phyloP scores from a whole-genome alignment of 2,797 vertebrate genomes.

The Gadopsis marmoratus region DNA sequence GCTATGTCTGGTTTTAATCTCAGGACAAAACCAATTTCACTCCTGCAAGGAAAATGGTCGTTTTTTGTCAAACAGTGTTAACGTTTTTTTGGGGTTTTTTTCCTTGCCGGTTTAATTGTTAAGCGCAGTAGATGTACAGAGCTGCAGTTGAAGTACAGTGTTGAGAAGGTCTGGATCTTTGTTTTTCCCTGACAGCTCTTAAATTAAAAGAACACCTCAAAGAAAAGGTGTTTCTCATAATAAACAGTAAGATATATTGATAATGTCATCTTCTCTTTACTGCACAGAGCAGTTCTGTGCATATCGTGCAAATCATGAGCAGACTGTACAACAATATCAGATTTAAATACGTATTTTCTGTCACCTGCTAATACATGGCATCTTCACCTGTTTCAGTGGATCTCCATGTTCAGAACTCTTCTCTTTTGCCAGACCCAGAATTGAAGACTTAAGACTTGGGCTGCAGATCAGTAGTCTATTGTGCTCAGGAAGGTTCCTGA shows the following conservation, averaged over 20 bases:
- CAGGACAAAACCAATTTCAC: constrained; percentile 18
- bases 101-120: constrained; percentile 28
- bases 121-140: constrained; percentile 7
- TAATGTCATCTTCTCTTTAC: neutral
- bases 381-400: neutral
- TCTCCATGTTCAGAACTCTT: neutral
- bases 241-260: neutral
- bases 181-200: neutral
- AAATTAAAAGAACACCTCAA: neutral
- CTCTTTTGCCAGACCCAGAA: too few species aligned
- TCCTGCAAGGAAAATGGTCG: constrained; percentile 5
- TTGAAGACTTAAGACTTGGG: too few species aligned
- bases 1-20: constrained; percentile 9
- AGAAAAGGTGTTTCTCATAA: neutral
- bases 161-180: constrained; percentile 6
- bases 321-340: neutral
- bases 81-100: constrained; percentile 8
- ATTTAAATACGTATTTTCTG: neutral
- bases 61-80: constrained; percentile 58
- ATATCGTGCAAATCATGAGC: constrained; percentile 1
- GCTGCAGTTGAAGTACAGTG: neutral
- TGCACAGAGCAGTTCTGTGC: neutral
- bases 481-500: too few species aligned
- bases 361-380: neutral
- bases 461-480: too few species aligned